Conservation (phyloP, 2,113 vertebrate genomes). For the Numida meleagris region DNA sequence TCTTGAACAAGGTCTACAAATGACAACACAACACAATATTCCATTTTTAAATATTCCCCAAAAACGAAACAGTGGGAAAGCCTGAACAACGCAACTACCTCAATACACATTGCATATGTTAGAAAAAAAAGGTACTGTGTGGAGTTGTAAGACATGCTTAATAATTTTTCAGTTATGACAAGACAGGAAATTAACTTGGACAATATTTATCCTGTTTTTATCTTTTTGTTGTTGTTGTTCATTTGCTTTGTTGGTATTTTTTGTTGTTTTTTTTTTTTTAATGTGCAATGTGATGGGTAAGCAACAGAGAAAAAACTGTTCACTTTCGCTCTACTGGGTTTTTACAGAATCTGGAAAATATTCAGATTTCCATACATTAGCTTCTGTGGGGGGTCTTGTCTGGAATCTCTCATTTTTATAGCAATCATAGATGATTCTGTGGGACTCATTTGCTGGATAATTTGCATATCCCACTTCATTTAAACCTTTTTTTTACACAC, state of each 20-base stretch:
- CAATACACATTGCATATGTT: not conserved
- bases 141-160: not conserved
- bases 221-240: not conserved
- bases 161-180: not conserved
- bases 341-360: not conserved
- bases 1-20: not conserved
- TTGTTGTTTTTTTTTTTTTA: not conserved
- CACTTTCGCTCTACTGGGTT: not conserved
- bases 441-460: not conserved
- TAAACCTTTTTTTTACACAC: not conserved
- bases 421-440: not conserved
- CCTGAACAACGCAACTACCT: not conserved
- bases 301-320: not conserved
- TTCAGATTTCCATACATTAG: constrained; percentile 13
- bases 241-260: too few relatives aligned
- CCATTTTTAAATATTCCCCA: not conserved
- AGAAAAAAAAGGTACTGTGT: not conserved
- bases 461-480: constrained; percentile 10
- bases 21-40: not conserved
- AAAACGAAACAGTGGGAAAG: not conserved
- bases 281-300: not conserved
- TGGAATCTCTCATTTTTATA: constrained; percentile 17
- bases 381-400: not conserved
- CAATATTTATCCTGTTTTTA: not conserved
- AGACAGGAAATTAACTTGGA: not conserved